phyloP scores from a whole-genome alignment of 1,140 invertebrate genomes.

The Heliconius hermathena region DNA sequence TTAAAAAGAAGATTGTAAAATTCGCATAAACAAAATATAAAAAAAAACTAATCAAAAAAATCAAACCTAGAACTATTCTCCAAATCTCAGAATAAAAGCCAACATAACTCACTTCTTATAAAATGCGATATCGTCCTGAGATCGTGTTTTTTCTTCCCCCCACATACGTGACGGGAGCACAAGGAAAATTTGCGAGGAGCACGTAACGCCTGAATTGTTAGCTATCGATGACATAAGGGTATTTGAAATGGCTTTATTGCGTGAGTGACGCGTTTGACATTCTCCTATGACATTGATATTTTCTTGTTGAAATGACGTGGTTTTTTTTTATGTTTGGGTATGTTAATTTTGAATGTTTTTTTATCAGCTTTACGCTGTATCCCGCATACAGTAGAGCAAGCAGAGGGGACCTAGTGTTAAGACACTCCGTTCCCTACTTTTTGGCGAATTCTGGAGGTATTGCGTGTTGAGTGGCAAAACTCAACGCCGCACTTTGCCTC shows the following conservation, averaged over 20 bases:
- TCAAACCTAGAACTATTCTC: neutral
- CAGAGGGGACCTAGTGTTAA: too few species aligned
- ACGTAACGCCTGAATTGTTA: slow-evolving; percentile 60
- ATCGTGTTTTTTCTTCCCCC: slow-evolving; percentile 39
- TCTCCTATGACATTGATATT: slow-evolving; percentile 33
- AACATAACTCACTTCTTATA: slow-evolving; percentile 30
- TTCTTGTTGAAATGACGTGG: slow-evolving; percentile 10
- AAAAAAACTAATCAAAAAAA: neutral
- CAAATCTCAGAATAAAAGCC: neutral
- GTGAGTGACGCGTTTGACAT: slow-evolving; percentile 35
- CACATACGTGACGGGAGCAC: slow-evolving; percentile 42
- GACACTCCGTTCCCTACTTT: too few species aligned
- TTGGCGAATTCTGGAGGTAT: too few species aligned
- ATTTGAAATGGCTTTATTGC: slow-evolving; percentile 49
- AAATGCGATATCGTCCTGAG: slow-evolving; percentile 34
- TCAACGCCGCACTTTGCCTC: too few species aligned
- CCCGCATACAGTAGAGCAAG: too few species aligned
- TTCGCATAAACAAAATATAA: too few species aligned
- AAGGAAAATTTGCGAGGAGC: slow-evolving; percentile 48
- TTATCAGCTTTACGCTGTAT: too few species aligned
- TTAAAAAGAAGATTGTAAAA: too few species aligned
- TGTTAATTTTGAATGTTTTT: neutral
- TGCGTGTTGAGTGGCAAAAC: too few species aligned
- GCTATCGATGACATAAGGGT: slow-evolving; percentile 48
- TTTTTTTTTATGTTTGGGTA: neutral